phyloP scores from a whole-genome alignment of 2,888 invertebrate genomes.

The Volucella inflata region DNA sequence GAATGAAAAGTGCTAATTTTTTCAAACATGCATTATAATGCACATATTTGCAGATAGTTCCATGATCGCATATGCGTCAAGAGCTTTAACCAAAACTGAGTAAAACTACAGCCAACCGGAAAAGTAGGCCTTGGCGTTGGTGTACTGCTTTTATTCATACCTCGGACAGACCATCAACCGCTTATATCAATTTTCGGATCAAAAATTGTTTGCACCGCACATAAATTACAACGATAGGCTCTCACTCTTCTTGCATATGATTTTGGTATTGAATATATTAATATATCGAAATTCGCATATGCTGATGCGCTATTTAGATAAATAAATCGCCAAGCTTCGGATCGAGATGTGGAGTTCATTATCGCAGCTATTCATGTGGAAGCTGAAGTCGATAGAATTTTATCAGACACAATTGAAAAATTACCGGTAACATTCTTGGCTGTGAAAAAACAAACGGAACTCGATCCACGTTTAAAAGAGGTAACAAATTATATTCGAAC shows the following conservation, averaged over 20 bases:
- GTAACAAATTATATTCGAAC: slow-evolving; percentile 15
- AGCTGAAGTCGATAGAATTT: slow-evolving; percentile 31
- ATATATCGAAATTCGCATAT: slow-evolving; percentile 56
- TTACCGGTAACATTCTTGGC: slow-evolving; percentile 33
- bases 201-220: slow-evolving; percentile 76
- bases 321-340: slow-evolving; percentile 23
- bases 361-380: slow-evolving; percentile 40
- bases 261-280: slow-evolving; percentile 62
- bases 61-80: slow-evolving; percentile 78
- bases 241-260: slow-evolving; percentile 56
- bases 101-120: slow-evolving; percentile 79
- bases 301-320: slow-evolving; percentile 57
- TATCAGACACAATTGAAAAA: slow-evolving; percentile 9
- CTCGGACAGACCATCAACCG: slow-evolving; percentile 77
- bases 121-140: slow-evolving; percentile 79
- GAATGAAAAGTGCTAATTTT: too few relatives aligned
- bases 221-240: slow-evolving; percentile 79
- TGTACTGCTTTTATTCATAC: slow-evolving; percentile 78
- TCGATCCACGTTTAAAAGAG: slow-evolving; percentile 32
- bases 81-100: slow-evolving; percentile 78
- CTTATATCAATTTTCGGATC: slow-evolving; percentile 78
- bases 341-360: slow-evolving; percentile 30
- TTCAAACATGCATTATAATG: too few relatives aligned
- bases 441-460: slow-evolving; percentile 15
- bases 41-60: slow-evolving; percentile 77